These are phyloP conservation scores for Philereme vetulata DNA, from an alignment of 2,888 invertebrate genomes.

Conservation along the genomic window DNA sequence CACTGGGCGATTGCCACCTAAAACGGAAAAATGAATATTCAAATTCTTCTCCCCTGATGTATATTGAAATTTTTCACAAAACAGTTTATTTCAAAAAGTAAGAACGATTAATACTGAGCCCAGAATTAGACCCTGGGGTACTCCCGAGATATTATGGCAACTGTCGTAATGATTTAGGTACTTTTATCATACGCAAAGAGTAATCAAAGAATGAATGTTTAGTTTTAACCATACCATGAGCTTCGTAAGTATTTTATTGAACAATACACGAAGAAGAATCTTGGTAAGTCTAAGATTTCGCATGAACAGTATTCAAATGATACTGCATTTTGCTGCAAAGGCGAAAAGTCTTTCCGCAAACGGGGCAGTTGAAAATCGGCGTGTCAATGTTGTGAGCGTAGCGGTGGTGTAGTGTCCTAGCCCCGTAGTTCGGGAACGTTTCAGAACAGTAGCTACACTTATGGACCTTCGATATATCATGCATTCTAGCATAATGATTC, in stretches of 20 bases:
- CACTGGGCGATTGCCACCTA: conserved; percentile 45
- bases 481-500: conserved; percentile 57
- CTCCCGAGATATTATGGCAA: background rate
- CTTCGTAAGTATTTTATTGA: background rate
- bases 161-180: background rate
- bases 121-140: background rate
- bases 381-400: conserved; percentile 54
- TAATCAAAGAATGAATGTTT: too few relatives aligned
- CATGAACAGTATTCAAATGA: conserved; percentile 28
- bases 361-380: conserved; percentile 59
- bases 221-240: too few relatives aligned
- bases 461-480: conserved; percentile 55
- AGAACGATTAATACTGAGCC: background rate
- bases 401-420: conserved; percentile 62
- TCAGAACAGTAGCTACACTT: conserved; percentile 67
- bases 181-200: background rate
- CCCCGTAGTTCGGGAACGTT: conserved; percentile 59
- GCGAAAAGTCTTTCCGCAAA: conserved; percentile 63
- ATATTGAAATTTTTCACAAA: background rate
- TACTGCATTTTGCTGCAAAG: conserved; percentile 55
- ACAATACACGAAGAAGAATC: background rate
- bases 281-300: conserved; percentile 7
- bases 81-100: background rate
- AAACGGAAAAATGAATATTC: conserved; percentile 44
- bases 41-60: conserved; percentile 14